Evolutionary conservation across 2,888 invertebrate species (phyloP).

Genomic region (Xanthia icteritia): DNA sequence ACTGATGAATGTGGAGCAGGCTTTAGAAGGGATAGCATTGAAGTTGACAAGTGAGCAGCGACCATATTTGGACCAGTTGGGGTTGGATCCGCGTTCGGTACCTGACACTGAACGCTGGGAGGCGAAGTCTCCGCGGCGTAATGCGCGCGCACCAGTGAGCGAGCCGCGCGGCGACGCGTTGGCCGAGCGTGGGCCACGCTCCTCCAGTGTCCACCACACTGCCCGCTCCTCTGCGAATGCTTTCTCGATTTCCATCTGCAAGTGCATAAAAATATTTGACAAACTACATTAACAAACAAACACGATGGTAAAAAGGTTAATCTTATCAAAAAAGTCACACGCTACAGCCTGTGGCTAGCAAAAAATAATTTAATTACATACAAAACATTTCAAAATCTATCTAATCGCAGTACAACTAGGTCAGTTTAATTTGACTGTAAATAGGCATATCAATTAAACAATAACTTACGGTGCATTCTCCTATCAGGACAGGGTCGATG

Average conservation of each 20-base stretch:
- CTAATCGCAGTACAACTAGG: neutral
- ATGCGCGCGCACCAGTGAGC: slow-evolving; percentile 92
- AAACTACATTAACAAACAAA: neutral
- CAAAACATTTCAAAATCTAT: neutral
- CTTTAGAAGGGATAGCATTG: slow-evolving; percentile 46
- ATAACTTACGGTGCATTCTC: slow-evolving; percentile 92
- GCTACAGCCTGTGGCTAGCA: neutral
- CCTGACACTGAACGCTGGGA: slow-evolving; percentile 94
- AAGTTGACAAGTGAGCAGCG: slow-evolving; percentile 66
- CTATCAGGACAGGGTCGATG: slow-evolving; percentile 95
- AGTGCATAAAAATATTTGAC: slow-evolving; percentile 12
- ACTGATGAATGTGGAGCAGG: slow-evolving; percentile 35
- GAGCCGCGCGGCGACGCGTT: slow-evolving; percentile 95
- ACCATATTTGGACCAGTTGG: slow-evolving; percentile 52
- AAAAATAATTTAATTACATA: neutral
- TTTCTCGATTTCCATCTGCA: slow-evolving; percentile 93
- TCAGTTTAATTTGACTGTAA: neutral
- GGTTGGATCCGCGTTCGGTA: slow-evolving; percentile 74
- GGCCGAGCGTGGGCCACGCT: slow-evolving; percentile 94
- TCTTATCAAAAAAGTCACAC: neutral
- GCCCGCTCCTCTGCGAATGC: slow-evolving; percentile 97
- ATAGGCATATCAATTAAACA: neutral
- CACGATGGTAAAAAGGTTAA: neutral
- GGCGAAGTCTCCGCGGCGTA: slow-evolving; percentile 93
- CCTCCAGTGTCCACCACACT: slow-evolving; percentile 97